Conservation (phyloP, 2,113 vertebrate genomes). For the Corapipo altera region DNA sequence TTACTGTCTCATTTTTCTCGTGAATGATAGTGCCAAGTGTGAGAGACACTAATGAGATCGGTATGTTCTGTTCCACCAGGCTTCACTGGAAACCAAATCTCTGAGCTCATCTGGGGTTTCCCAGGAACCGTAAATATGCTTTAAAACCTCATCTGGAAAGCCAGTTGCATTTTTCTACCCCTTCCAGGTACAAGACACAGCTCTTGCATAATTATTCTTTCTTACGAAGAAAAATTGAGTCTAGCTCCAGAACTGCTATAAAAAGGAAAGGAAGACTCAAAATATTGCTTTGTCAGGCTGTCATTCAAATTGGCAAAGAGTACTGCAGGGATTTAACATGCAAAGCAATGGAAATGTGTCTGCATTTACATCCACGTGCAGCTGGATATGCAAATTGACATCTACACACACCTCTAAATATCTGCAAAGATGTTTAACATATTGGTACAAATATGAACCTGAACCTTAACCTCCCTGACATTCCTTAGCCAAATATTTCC, state of each 20-base stretch:
- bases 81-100: neutral
- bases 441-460: neutral
- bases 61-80: neutral
- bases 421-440: neutral
- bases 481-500: neutral
- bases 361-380: neutral
- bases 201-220: neutral
- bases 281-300: neutral
- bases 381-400: neutral
- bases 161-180: neutral
- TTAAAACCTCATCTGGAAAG: neutral
- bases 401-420: neutral
- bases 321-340: neutral
- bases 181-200: neutral
- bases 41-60: constrained; percentile 23
- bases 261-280: neutral
- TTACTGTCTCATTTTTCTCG: constrained; percentile 9
- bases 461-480: neutral
- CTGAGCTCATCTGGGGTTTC: constrained; percentile 10
- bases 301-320: neutral
- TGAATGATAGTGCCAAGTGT: neutral
- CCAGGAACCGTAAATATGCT: neutral
- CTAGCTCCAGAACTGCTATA: neutral
- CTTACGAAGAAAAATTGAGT: neutral
- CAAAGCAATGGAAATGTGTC: neutral